These are phyloP conservation scores for Drosophila pruinosa DNA, from an alignment of 1,140 invertebrate species.

Conservation along the genomic window DNA sequence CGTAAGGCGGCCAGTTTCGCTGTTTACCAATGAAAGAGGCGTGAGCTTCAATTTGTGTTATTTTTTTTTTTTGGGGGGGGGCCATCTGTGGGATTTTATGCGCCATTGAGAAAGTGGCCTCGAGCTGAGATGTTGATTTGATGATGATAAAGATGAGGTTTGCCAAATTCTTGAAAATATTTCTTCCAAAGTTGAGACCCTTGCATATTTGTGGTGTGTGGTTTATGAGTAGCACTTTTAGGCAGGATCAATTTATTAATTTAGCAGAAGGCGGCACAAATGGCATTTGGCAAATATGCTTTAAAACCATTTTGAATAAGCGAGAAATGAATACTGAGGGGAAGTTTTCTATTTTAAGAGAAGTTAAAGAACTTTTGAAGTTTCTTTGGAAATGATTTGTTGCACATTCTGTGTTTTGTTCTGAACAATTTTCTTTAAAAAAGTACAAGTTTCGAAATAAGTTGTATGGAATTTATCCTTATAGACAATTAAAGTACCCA, in stretches of 20 bases:
- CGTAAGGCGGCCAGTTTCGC: neutral
- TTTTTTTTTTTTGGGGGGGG: neutral
- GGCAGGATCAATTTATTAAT: constrained; percentile 30
- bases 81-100: constrained; percentile 63
- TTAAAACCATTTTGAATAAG: neutral
- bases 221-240: constrained; percentile 5
- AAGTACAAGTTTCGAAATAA: too few relatives aligned
- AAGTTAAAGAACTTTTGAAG: neutral
- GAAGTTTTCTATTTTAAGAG: neutral
- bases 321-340: neutral
- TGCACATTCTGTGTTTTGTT: neutral
- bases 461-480: too few relatives aligned
- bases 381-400: neutral
- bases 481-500: too few relatives aligned
- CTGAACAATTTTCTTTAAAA: neutral
- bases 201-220: neutral
- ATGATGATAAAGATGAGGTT: constrained; percentile 34
- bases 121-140: constrained; percentile 60
- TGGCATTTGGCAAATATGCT: neutral
- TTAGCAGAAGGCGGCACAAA: neutral
- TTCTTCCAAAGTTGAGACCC: neutral
- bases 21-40: constrained; percentile 29
- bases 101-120: constrained; percentile 51
- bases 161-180: constrained; percentile 11
- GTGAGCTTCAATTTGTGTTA: constrained; percentile 25